Base-by-base conservation (phyloP, 2,113 vertebrate species). In the Macroglossus sobrinus region DNA sequence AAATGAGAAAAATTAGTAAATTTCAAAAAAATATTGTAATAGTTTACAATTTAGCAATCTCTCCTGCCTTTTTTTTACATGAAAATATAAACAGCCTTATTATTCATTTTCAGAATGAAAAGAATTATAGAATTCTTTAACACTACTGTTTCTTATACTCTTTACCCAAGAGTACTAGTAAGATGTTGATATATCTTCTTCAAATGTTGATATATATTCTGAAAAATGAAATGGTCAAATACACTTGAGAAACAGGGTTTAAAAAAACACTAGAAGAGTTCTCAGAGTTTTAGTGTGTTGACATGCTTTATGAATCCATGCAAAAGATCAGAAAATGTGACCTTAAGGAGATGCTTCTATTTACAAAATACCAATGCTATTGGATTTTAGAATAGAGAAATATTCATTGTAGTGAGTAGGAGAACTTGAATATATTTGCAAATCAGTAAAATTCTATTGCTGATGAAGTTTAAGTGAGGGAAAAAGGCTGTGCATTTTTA, bases 81-180 rank as follows among this genome's bases (percentile, higher is more conserved):
- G 26, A 95, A 84, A 93, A 69, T 84, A 43, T 75, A 7, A 79
- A 79, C 6, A 76, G 33, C 35, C 14, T 89, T 91, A 33, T 91
- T 16, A 64, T 69, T 95, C 24, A 92, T 45, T 94, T 94, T 93
- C 45, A 89, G 40, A 88, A 87, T 90, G 71, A 79, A 95, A 92
- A 90, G 16, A 79, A 89, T 69, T 85, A 21, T 35, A 16, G 15
- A 78, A 35, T 88, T 79, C 53, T 82, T 75, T 78, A 30, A 82
- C 1, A 33, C 40, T 80, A 59, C 19, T 16, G 35, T 91, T 93
- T 95, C 22, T 35, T 89, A 40, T 26, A 50, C 90, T 94, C 45
- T 80, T 71, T 72, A 18, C 78, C 33, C 33, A 86, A 79, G 50
- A 28, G n/a, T 94, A 26, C n/a, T 82, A 82, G 38, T 78, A 19